These are phyloP conservation scores for Myripristis murdjan DNA, from an alignment of 2,797 vertebrate species.

Conservation along the genomic window DNA sequence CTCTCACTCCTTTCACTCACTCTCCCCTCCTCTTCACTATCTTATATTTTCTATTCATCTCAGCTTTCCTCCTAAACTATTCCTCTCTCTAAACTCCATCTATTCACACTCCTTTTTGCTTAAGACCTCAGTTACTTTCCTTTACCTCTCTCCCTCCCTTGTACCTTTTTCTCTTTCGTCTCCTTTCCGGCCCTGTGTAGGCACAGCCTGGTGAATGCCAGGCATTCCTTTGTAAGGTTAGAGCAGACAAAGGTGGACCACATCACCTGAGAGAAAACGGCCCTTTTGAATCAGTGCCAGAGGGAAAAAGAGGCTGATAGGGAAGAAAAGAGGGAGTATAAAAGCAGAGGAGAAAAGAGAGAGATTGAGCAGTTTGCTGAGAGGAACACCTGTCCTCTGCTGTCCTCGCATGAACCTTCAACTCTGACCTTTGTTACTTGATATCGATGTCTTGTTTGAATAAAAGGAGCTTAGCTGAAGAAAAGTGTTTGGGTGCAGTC, in stretches of 20 bases:
- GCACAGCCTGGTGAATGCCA: conserved; percentile 77
- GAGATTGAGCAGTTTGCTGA: conserved; percentile 26
- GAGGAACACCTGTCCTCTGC: conserved; percentile 60
- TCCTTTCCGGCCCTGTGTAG: conserved; percentile 39
- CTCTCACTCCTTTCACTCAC: conserved; percentile 8
- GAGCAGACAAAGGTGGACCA: conserved; percentile 79
- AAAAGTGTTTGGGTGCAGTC: conserved; percentile 28
- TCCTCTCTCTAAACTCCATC: conserved; percentile 14
- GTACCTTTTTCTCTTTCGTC: conserved; percentile 17
- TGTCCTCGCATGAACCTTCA: conserved; percentile 66
- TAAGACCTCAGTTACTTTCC: neutral
- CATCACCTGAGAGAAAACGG: conserved; percentile 77
- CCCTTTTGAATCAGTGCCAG: conserved; percentile 68
- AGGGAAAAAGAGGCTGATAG: conserved; percentile 48
- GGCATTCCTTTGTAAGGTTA: conserved; percentile 86
- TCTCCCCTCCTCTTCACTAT: neutral
- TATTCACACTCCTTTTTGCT: neutral
- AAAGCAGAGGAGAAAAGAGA: conserved; percentile 46
- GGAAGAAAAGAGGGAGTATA: conserved; percentile 51
- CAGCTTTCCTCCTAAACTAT: neutral
- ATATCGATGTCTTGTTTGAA: conserved; percentile 50
- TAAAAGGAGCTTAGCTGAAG: conserved; percentile 39
- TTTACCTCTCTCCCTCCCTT: conserved; percentile 23
- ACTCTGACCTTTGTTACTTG: conserved; percentile 61
- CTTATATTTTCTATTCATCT: neutral